Percentiles rank a stretch among this genome's conserved stretches.
Conservation (phyloP, 2,888 invertebrate species). For the Eueremaeus valkanovi region DNA sequence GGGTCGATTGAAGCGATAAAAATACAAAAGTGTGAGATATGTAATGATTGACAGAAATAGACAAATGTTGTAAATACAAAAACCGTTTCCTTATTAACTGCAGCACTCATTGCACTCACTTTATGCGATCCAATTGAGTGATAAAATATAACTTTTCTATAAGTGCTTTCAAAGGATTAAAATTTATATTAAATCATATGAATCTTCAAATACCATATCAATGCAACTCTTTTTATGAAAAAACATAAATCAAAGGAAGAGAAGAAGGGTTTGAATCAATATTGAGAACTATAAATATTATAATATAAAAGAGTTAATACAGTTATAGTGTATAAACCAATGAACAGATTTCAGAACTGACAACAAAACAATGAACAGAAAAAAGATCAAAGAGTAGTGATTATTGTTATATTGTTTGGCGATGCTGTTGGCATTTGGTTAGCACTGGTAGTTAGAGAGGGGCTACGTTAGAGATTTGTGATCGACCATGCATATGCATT, state of each 20-base stretch:
- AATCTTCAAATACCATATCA: background rate
- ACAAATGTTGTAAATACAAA: background rate
- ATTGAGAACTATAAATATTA: too few relatives aligned
- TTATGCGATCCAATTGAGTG: background rate
- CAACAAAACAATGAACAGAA: background rate
- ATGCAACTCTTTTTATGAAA: background rate
- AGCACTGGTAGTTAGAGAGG: background rate
- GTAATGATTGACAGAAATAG: background rate
- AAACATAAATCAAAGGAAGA: too few relatives aligned
- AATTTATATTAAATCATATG: background rate
- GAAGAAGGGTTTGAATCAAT: too few relatives aligned
- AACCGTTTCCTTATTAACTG: constrained; percentile 6
- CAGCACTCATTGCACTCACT: background rate
- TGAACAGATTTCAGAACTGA: background rate
- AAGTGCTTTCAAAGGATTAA: background rate
- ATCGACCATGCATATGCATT: background rate
- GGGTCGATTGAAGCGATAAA: background rate
- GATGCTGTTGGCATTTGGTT: background rate
- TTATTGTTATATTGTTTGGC: background rate
- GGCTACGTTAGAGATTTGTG: background rate
- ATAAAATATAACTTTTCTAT: background rate
- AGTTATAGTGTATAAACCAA: background rate
- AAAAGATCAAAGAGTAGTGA: constrained; percentile 14
- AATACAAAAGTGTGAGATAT: background rate
- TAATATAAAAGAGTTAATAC: background rate